Evolutionary conservation across 2,888 invertebrate species (phyloP).

Genomic region (Cremastinae sp.): DNA sequence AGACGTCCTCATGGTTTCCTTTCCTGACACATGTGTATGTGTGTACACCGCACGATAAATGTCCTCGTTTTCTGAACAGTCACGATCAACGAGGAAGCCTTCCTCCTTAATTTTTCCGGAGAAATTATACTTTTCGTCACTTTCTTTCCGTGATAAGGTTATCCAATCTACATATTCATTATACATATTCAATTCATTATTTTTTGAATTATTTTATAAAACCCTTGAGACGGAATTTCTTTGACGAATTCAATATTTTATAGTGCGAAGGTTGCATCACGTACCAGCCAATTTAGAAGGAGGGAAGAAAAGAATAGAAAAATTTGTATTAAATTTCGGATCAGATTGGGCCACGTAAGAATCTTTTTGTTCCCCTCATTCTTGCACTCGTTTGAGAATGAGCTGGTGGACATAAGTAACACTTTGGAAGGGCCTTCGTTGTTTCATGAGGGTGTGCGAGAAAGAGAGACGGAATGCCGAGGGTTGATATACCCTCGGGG

Average conservation of each 20-base stretch:
- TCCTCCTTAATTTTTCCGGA: background rate
- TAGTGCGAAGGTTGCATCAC: too few relatives aligned
- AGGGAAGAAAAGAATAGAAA: background rate
- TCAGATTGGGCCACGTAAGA: background rate
- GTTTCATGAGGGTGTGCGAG: background rate
- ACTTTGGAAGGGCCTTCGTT: slow-evolving; percentile 15
- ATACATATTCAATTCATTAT: too few relatives aligned
- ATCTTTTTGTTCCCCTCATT: slow-evolving; percentile 12
- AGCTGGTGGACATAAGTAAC: slow-evolving; percentile 6
- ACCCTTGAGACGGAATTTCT: too few relatives aligned
- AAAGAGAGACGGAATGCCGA: background rate
- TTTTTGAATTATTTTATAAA: too few relatives aligned
- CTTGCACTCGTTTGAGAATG: slow-evolving; percentile 3
- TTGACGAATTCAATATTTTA: too few relatives aligned
- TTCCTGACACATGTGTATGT: background rate
- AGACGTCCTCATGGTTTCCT: slow-evolving; percentile 15
- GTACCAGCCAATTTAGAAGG: too few relatives aligned
- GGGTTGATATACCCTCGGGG: slow-evolving; percentile 30
- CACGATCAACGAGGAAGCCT: background rate
- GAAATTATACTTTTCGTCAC: background rate
- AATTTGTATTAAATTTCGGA: background rate
- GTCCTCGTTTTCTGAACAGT: slow-evolving; percentile 19
- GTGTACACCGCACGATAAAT: slow-evolving; percentile 19
- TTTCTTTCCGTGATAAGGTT: background rate
- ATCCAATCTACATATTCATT: too few relatives aligned